Percentiles rank a stretch among this genome's conserved stretches.
These are phyloP conservation scores for Drosophila vallismaia DNA, from an alignment of 2,888 invertebrate species.

Conservation along the genomic window DNA sequence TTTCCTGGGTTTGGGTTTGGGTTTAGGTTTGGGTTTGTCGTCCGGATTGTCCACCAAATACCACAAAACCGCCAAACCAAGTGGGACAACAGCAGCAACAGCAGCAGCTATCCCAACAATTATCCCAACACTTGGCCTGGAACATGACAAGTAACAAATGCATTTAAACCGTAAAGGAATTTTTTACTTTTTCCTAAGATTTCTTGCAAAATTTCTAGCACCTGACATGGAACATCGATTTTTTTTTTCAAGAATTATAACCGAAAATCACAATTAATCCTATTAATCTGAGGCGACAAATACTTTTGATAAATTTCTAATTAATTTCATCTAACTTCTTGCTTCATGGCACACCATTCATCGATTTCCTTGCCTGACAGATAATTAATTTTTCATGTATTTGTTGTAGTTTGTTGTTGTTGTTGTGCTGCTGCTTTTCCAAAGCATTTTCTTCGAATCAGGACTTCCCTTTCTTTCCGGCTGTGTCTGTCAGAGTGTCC, in stretches of 20 bases:
- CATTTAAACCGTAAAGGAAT: slow-evolving; percentile 42
- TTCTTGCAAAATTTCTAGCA: slow-evolving; percentile 21
- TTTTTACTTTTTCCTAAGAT: slow-evolving; percentile 2
- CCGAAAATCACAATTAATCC: slow-evolving; percentile 7
- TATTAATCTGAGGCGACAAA: slow-evolving; percentile 28
- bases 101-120: slow-evolving; percentile 32
- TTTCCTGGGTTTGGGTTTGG: not conserved
- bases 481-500: not conserved
- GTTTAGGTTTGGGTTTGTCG: not conserved
- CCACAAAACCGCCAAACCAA: slow-evolving; percentile 59
- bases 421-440: too few species aligned
- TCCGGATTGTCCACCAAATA: slow-evolving; percentile 5
- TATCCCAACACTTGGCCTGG: slow-evolving; percentile 41
- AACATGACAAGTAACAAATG: slow-evolving; percentile 72
- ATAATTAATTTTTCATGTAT: slow-evolving; percentile 38
- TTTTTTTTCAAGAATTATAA: not conserved
- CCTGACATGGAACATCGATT: slow-evolving; percentile 4
- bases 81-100: slow-evolving; percentile 32
- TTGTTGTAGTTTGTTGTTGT: slow-evolving; percentile 9
- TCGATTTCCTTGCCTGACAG: slow-evolving; percentile 15
- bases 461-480: not conserved
- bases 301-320: slow-evolving; percentile 14
- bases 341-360: slow-evolving; percentile 16
- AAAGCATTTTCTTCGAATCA: not conserved
- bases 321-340: not conserved